Evolutionary conservation across 2,797 vertebrate species (phyloP).

Genomic region (Karalla daura): DNA sequence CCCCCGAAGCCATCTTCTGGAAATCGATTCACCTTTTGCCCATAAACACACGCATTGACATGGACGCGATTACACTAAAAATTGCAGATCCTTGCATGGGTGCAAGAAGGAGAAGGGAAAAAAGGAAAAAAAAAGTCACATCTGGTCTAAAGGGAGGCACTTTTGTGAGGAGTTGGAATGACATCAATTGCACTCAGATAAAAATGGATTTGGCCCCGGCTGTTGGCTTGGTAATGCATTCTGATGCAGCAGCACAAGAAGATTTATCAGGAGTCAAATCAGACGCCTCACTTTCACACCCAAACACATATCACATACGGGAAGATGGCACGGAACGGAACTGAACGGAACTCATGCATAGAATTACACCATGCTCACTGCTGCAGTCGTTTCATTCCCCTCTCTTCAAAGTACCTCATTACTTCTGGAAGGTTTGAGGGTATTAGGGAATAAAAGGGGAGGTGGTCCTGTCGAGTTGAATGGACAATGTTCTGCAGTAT

Average conservation of each 20-base stretch:
- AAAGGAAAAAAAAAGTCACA: slow-evolving; percentile 43
- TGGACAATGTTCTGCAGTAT: slow-evolving; percentile 35
- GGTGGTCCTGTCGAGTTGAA: slow-evolving; percentile 46
- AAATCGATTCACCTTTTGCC: slow-evolving; percentile 72
- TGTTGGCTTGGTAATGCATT: slow-evolving; percentile 72
- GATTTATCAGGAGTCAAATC: slow-evolving; percentile 78
- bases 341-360: slow-evolving; percentile 69
- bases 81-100: not conserved
- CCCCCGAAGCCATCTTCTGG: slow-evolving; percentile 59
- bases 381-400: slow-evolving; percentile 49
- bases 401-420: slow-evolving; percentile 61
- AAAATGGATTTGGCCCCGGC: slow-evolving; percentile 74
- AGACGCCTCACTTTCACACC: slow-evolving; percentile 74
- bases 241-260: slow-evolving; percentile 60
- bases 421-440: slow-evolving; percentile 56
- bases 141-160: slow-evolving; percentile 53
- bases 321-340: slow-evolving; percentile 38
- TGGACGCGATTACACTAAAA: not conserved
- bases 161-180: slow-evolving; percentile 69
- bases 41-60: slow-evolving; percentile 42
- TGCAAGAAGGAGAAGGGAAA: slow-evolving; percentile 40
- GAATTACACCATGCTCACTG: slow-evolving; percentile 58
- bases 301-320: slow-evolving; percentile 64
- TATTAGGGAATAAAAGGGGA: slow-evolving; percentile 51
- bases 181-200: slow-evolving; percentile 75